Base-by-base conservation (phyloP, 2,888 invertebrate species). In the Meiosimyza decipiens region DNA sequence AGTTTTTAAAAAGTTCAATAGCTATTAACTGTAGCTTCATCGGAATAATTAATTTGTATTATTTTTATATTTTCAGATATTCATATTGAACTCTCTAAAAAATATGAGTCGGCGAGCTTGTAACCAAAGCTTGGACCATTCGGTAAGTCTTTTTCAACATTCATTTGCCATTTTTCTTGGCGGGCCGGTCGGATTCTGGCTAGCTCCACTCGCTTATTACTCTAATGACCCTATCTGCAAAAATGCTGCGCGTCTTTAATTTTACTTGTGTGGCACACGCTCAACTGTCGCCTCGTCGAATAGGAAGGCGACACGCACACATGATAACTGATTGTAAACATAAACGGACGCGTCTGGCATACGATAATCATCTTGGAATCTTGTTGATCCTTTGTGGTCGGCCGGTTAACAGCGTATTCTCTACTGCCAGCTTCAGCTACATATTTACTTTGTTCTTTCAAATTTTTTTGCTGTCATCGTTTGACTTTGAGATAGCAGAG, bases 311-410 rank as follows among this genome's bases (percentile, higher is more conserved):
- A 40, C 9, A 16, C 54, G 7, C 54, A 54, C 54, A 54, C 54
- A 16, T 54, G 54, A 18, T 18, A 54, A 13, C 54, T 22, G 57
- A 18, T 57, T 28, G 28, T 13, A 3, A n/a, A 18, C 2, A 64
- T 33, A 49, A 55, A 15, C 13, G 9, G n/a, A 57, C 68, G 67
- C 71, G 67, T 63, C 73, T 68, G 63, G 71, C 71, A 73, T 73
- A 71, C 67, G 70, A 70, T 73, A 66, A 71, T 50, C 65, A 55
- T 51, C 40, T 40, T 18, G 57, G 12, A 70, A 28, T 50, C 13
- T 13, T 33, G 18, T 62, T 65, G 71, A 66, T 67, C 67, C 57
- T 69, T 57, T 72, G 68, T 64, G 68, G 50, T 64, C 33, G 47
- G 62, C 57, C 50, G 50, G 40, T 60, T 64, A 49, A 50, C 55